Evolutionary conservation across 1,140 invertebrate species (phyloP), one percentile per base, ranked within the genome.

Genomic region (Bombyx mandarina): DNA sequence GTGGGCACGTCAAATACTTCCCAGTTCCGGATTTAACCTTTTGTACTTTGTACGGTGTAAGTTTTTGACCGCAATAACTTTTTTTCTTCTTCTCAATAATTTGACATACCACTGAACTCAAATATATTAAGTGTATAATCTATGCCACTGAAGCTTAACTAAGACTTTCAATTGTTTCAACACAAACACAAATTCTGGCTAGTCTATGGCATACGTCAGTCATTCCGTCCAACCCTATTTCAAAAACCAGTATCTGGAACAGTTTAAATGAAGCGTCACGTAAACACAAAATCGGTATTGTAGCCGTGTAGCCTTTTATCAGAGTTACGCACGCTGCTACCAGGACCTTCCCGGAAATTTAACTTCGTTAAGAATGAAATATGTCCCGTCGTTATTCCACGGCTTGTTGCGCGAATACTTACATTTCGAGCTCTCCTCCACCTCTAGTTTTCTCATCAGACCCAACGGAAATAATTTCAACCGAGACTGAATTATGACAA

Each of bases 381-480:
- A 86, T 82, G 79, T 77, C 75, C 76, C 73, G 68, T 73, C 80
- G 82, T 81, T 81, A 81, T 77, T 80, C 79, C 78, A 80, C 73
- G 80, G 82, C 76, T 86, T 82, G 82, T 85, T 85, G 78, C 79
- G 70, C 81, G 79, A 78, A 86, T 79, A 81, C 77, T 82, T 86
- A 82, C 79, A 82, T 81, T 82, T 78, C 71, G 75, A 82, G 77
- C 71, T 82, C 75, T 76, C 82, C 75, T 76, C 82, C 73, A 79
- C 77, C 80, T 83, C 82, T 86, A 86, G 83, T 85, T 85, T 83
- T 82, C 82, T 85, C 84, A 85, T 87, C 82, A 87, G 80, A 73
- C 66, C 72, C 75, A 80, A 76, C 79, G 84, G 81, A 87, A 87
- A 85, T 87, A 87, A 84, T 87, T 87, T 87, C 73, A 82, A 81